Conservation (phyloP, 2,797 vertebrate genomes). For the Chelidonichthys spinosus region DNA sequence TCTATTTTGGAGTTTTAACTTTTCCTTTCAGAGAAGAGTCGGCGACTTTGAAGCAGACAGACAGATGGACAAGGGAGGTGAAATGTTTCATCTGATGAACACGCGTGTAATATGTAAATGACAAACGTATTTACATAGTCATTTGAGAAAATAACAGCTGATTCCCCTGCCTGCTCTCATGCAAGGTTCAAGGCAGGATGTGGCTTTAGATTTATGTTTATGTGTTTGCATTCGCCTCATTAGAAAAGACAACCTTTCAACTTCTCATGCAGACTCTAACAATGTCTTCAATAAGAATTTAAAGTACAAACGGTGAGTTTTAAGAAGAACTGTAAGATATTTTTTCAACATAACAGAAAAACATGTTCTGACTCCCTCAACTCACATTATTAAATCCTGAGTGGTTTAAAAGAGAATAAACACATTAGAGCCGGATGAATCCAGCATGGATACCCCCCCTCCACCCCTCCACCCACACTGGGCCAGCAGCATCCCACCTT, state of each 20-base stretch:
- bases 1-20: conserved; percentile 77
- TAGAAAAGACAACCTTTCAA: not conserved
- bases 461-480: conserved; percentile 20
- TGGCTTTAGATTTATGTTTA: not conserved
- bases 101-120: not conserved
- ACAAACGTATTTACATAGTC: not conserved
- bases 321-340: not conserved
- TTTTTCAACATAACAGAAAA: not conserved
- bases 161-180: not conserved
- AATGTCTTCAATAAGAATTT: not conserved
- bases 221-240: not conserved
- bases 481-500: conserved; percentile 68
- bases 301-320: not conserved
- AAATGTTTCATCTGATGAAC: not conserved
- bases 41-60: conserved; percentile 37
- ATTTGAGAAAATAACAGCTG: not conserved
- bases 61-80: conserved; percentile 8
- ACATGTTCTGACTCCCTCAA: not conserved
- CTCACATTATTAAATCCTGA: conserved; percentile 30
- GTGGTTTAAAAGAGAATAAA: conserved; percentile 21
- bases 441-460: conserved; percentile 29
- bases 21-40: conserved; percentile 44
- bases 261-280: conserved; percentile 1
- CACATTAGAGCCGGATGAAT: conserved; percentile 43
- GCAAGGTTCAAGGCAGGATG: not conserved